Percentiles rank a stretch among this genome's conserved stretches.
Evolutionary conservation across 2,888 invertebrate genomes (phyloP).

Genomic region (Zootermopsis nevadensis): DNA sequence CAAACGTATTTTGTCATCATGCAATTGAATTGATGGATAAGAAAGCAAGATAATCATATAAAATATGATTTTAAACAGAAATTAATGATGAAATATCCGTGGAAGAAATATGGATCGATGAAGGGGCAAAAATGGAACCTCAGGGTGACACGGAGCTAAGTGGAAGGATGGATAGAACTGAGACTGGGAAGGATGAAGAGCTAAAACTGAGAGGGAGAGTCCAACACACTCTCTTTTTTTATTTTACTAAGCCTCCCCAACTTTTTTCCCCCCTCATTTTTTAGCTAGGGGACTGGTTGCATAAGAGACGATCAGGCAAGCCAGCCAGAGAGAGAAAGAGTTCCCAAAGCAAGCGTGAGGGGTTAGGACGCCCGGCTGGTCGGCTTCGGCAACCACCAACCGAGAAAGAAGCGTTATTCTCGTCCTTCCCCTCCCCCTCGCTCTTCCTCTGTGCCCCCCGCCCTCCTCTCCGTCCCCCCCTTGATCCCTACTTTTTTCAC

Average conservation of each 20-base stretch:
- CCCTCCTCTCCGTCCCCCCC: slow-evolving; percentile 16
- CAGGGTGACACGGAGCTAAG: slow-evolving; percentile 36
- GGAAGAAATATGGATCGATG: slow-evolving; percentile 30
- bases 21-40: background rate
- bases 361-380: background rate
- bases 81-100: slow-evolving; percentile 22
- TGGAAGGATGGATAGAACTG: slow-evolving; percentile 22
- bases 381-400: slow-evolving; percentile 43
- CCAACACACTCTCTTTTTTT: slow-evolving; percentile 23
- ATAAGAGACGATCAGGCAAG: slow-evolving; percentile 38
- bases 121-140: slow-evolving; percentile 25
- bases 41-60: background rate
- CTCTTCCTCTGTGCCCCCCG: slow-evolving; percentile 37
- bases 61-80: background rate
- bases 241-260: slow-evolving; percentile 43
- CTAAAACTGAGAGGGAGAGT: slow-evolving; percentile 32
- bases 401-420: slow-evolving; percentile 51
- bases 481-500: slow-evolving; percentile 39
- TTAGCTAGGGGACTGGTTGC: slow-evolving; percentile 46
- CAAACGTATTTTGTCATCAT: too few relatives aligned
- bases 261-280: slow-evolving; percentile 42
- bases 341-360: slow-evolving; percentile 5
- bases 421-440: slow-evolving; percentile 43
- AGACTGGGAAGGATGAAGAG: slow-evolving; percentile 2
- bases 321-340: background rate